These are phyloP conservation scores for Lypha dubia DNA, from an alignment of 2,888 invertebrate genomes.

Conservation along the genomic window DNA sequence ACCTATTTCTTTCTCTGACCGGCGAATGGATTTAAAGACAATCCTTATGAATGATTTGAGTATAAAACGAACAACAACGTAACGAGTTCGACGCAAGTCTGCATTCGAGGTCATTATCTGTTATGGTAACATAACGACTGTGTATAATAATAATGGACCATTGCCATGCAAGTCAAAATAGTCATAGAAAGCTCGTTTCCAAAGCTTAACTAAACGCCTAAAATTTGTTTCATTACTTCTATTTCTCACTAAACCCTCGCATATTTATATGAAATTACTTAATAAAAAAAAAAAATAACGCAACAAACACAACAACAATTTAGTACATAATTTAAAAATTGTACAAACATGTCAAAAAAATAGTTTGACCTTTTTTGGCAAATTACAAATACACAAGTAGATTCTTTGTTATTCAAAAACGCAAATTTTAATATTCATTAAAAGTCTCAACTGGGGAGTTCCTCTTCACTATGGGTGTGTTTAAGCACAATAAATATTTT, in stretches of 20 bases:
- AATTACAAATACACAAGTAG: constrained; percentile 10
- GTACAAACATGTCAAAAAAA: constrained; percentile 27
- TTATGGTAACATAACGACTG: too few relatives aligned
- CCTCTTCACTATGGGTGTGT: constrained; percentile 1
- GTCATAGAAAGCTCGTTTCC: too few relatives aligned
- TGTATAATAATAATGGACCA: too few relatives aligned
- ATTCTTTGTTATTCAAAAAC: neutral
- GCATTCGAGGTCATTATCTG: too few relatives aligned
- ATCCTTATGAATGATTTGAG: too few relatives aligned
- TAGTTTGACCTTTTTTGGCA: constrained; percentile 49
- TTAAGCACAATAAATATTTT: neutral
- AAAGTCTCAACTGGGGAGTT: constrained; percentile 31
- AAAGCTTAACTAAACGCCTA: too few relatives aligned
- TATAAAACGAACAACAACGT: too few relatives aligned
- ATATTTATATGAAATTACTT: neutral
- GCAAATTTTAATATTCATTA: neutral
- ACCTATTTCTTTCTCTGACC: too few relatives aligned
- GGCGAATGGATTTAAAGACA: too few relatives aligned
- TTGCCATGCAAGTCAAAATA: too few relatives aligned
- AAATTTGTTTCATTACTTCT: neutral
- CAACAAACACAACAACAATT: constrained; percentile 4
- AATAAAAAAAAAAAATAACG: constrained; percentile 11
- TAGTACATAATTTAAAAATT: constrained; percentile 19
- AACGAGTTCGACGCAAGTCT: too few relatives aligned
- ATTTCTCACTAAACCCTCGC: neutral